These are phyloP conservation scores for Elysia crispata DNA, from an alignment of 2,888 invertebrate genomes.

Conservation along the genomic window DNA sequence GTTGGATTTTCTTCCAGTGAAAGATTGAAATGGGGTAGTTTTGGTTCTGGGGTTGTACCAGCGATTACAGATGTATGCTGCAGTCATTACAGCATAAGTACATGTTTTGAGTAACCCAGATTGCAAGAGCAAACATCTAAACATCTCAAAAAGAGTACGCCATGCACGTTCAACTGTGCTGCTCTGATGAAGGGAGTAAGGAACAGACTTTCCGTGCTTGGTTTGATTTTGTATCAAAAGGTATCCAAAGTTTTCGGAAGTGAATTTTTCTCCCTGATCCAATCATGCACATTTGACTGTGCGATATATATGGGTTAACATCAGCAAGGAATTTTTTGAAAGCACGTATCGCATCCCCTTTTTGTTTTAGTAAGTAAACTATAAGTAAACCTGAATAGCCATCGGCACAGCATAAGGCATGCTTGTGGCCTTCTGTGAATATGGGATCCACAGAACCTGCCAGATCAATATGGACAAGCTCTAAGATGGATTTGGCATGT, in stretches of 20 bases:
- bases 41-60: slow-evolving; percentile 38
- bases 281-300: too few species aligned
- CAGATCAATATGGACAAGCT: background rate
- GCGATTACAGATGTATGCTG: slow-evolving; percentile 52
- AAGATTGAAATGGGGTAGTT: slow-evolving; percentile 44
- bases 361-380: slow-evolving; percentile 9
- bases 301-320: background rate
- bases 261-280: too few species aligned
- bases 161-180: slow-evolving; percentile 51
- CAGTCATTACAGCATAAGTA: slow-evolving; percentile 50
- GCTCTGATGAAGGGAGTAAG: too few species aligned
- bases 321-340: too few species aligned
- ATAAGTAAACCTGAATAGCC: background rate
- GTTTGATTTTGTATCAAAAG: too few species aligned
- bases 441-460: background rate
- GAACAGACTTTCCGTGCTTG: too few species aligned
- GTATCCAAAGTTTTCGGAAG: too few species aligned
- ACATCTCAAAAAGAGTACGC: slow-evolving; percentile 53
- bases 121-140: slow-evolving; percentile 49
- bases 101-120: slow-evolving; percentile 51
- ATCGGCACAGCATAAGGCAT: slow-evolving; percentile 1
- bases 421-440: background rate
- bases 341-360: background rate
- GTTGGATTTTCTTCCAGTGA: slow-evolving; percentile 48
- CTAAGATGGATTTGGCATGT: too few species aligned